Evolutionary conservation across 2,888 invertebrate species (phyloP).

Genomic region (Dastarcus helophoroides): DNA sequence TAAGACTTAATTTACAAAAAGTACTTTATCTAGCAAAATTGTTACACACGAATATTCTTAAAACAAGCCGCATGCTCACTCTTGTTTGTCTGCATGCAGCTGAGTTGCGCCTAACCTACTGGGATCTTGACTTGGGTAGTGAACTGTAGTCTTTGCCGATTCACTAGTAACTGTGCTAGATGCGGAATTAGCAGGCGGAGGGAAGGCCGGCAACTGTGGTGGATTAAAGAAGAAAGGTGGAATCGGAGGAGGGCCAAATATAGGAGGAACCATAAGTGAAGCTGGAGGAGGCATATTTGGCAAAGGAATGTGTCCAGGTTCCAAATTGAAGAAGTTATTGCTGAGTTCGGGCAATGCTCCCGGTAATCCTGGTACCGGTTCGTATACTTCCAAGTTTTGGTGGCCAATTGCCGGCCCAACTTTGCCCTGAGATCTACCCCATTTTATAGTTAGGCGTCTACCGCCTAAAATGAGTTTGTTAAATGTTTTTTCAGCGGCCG

Average conservation of each 20-base stretch:
- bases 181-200: slow-evolving; percentile 24
- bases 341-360: slow-evolving; percentile 54
- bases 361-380: slow-evolving; percentile 70
- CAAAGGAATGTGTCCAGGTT: slow-evolving; percentile 38
- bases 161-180: slow-evolving; percentile 32
- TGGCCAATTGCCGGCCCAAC: slow-evolving; percentile 42
- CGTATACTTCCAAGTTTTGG: slow-evolving; percentile 44
- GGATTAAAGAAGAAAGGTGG: slow-evolving; percentile 43
- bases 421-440: slow-evolving; percentile 91
- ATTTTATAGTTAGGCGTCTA: slow-evolving; percentile 88
- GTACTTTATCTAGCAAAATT: too few relatives aligned
- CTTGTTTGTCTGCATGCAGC: slow-evolving; percentile 27
- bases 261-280: slow-evolving; percentile 43
- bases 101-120: slow-evolving; percentile 69
- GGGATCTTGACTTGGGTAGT: slow-evolving; percentile 98
- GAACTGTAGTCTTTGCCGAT: slow-evolving; percentile 50
- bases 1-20: too few relatives aligned
- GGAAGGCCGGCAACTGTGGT: slow-evolving; percentile 28
- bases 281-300: slow-evolving; percentile 39
- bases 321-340: slow-evolving; percentile 59
- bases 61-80: slow-evolving; percentile 3
- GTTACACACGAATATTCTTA: slow-evolving; percentile 1
- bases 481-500: slow-evolving; percentile 91
- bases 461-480: slow-evolving; percentile 79
- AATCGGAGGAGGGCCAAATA: slow-evolving; percentile 48